Evolutionary conservation across 2,113 vertebrate species (phyloP).

Genomic region (Beaufortia kweichowensis): DNA sequence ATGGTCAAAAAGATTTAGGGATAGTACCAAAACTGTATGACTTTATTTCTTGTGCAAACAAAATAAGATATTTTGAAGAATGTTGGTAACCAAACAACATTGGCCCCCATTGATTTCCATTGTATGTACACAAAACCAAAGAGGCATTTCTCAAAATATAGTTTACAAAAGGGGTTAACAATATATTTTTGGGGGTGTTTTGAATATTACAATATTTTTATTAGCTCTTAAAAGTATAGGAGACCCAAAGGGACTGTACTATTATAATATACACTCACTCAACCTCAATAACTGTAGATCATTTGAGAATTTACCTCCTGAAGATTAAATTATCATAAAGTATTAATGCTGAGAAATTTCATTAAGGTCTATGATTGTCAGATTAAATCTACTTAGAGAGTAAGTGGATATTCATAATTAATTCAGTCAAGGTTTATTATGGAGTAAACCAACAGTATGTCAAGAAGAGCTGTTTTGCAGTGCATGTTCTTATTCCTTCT

Average conservation of each 20-base stretch:
- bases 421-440: constrained; percentile 18
- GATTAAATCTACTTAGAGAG: constrained; percentile 39
- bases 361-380: constrained; percentile 65
- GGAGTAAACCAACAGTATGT: constrained; percentile 17
- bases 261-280: constrained; percentile 81
- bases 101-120: no score
- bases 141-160: no score
- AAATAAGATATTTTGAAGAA: no score
- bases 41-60: no score
- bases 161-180: no score
- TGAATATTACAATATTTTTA: constrained; percentile 55
- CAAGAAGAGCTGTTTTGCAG: background rate
- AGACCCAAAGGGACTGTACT: constrained; percentile 76
- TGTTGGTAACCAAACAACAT: no score
- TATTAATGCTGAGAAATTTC: constrained; percentile 68
- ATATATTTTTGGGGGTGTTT: constrained; percentile 11
- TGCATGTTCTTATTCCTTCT: background rate
- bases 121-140: no score
- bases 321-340: constrained; percentile 78
- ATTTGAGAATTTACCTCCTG: constrained; percentile 87
- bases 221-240: constrained; percentile 75
- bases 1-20: no score
- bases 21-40: no score
- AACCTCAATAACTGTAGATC: constrained; percentile 82
- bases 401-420: constrained; percentile 35